Percentiles rank a stretch among this genome's conserved stretches.
Evolutionary conservation across 2,797 vertebrate genomes (phyloP).

Genomic region (Syngnathus rostellatus): DNA sequence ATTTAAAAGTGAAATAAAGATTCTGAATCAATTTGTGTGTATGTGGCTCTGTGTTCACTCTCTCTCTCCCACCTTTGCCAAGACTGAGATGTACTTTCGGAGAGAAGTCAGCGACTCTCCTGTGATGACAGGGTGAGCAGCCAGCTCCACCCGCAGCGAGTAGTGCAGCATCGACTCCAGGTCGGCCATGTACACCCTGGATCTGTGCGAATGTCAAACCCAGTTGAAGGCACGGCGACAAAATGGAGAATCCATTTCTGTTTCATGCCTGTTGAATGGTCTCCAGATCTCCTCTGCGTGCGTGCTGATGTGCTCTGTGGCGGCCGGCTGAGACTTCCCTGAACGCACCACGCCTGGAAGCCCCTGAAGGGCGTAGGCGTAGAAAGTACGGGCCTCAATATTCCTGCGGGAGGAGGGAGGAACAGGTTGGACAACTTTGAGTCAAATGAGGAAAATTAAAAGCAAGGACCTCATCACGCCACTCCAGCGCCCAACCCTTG

Average conservation of each 20-base stretch:
- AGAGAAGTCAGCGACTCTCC: constrained; percentile 69
- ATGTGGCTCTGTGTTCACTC: background rate
- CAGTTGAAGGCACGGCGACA: background rate
- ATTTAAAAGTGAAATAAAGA: constrained; percentile 1
- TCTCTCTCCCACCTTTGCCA: constrained; percentile 75
- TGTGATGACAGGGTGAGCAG: constrained; percentile 55
- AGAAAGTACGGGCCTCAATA: constrained; percentile 73
- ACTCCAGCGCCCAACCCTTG: background rate
- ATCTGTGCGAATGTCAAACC: constrained; percentile 51
- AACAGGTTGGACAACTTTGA: constrained; percentile 8
- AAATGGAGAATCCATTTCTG: background rate
- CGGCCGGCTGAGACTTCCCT: constrained; percentile 37
- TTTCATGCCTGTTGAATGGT: constrained; percentile 68
- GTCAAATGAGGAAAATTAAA: background rate
- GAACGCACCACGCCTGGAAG: constrained; percentile 68
- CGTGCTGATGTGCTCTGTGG: background rate
- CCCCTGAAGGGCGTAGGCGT: constrained; percentile 74
- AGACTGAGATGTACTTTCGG: constrained; percentile 66
- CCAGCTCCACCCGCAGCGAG: constrained; percentile 78
- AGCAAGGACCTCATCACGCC: background rate
- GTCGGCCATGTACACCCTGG: constrained; percentile 86
- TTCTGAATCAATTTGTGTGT: background rate
- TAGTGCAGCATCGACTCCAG: constrained; percentile 85
- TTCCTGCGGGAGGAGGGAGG: constrained; percentile 54
- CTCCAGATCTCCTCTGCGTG: constrained; percentile 48